Evolutionary conservation across 2,888 invertebrate genomes (phyloP).

Genomic region (Diogma glabrata): DNA sequence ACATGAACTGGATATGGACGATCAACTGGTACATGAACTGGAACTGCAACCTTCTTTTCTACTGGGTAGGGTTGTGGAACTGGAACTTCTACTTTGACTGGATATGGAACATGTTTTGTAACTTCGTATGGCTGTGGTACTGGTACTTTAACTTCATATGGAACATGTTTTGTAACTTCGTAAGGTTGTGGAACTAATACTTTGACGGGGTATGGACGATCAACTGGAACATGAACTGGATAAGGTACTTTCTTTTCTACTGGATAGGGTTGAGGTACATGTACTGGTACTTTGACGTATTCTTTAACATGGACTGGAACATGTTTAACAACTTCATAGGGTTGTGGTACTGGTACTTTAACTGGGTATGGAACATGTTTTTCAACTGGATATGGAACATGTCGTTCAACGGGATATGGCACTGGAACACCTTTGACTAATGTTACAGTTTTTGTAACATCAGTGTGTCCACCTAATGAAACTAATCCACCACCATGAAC

Average conservation of each 20-base stretch:
- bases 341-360: constrained; percentile 24
- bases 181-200: constrained; percentile 57
- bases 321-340: constrained; percentile 41
- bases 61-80: constrained; percentile 49
- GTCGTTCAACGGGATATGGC: constrained; percentile 60
- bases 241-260: constrained; percentile 45
- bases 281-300: constrained; percentile 47
- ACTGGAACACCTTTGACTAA: constrained; percentile 62
- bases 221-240: constrained; percentile 47
- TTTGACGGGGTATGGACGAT: constrained; percentile 54
- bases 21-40: constrained; percentile 53
- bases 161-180: constrained; percentile 47
- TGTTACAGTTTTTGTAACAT: constrained; percentile 54
- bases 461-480: constrained; percentile 39
- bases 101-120: constrained; percentile 49
- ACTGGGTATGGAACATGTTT: constrained; percentile 56
- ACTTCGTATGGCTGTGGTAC: constrained; percentile 62
- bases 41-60: constrained; percentile 43
- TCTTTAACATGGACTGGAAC: constrained; percentile 45
- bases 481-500: constrained; percentile 13
- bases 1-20: constrained; percentile 52
- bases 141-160: constrained; percentile 42
- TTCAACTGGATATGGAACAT: constrained; percentile 45
- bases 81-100: constrained; percentile 52
- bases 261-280: constrained; percentile 49